These are phyloP conservation scores for Chaenocephalus aceratus DNA, from an alignment of 2,113 vertebrate species.

Conservation along the genomic window DNA sequence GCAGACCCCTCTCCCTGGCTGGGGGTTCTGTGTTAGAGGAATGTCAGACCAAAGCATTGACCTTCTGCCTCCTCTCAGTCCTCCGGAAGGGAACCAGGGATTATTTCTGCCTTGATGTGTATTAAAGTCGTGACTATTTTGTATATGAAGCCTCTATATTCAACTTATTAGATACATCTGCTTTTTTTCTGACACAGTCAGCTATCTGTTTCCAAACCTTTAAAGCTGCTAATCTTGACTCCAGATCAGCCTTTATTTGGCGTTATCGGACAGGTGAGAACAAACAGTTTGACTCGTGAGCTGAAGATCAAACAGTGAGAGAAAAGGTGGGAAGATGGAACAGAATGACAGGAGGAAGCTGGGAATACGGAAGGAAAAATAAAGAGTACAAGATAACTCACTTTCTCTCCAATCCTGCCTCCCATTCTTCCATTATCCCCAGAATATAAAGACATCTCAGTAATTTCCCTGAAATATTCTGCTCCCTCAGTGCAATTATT, in stretches of 20 bases:
- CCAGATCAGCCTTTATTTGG: constrained; percentile 23
- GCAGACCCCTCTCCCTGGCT: constrained; percentile 6
- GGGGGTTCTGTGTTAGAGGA: constrained; percentile 36
- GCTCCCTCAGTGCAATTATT: constrained; percentile 57
- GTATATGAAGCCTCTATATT: constrained; percentile 24
- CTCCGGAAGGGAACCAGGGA: neutral
- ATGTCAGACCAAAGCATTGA: constrained; percentile 46
- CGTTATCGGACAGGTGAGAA: neutral
- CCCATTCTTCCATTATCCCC: constrained; percentile 31
- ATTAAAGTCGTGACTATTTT: constrained; percentile 29
- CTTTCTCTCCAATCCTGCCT: constrained; percentile 16
- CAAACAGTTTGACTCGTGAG: constrained; percentile 37
- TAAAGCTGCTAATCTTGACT: constrained; percentile 21
- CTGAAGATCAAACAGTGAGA: constrained; percentile 40
- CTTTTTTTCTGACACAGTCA: constrained; percentile 44
- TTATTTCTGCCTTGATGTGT: constrained; percentile 2
- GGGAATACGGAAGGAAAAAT: neutral
- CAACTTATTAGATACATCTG: constrained; percentile 13
- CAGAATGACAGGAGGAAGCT: constrained; percentile 11
- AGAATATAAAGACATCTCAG: constrained; percentile 57
- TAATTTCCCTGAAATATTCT: constrained; percentile 66
- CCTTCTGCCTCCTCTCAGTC: constrained; percentile 47
- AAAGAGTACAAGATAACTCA: constrained; percentile 6
- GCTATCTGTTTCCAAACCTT: neutral
- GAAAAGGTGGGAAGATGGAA: constrained; percentile 4